Evolutionary conservation across 2,797 vertebrate species (phyloP).

Genomic region (Parauchenoglanis punctatus): DNA sequence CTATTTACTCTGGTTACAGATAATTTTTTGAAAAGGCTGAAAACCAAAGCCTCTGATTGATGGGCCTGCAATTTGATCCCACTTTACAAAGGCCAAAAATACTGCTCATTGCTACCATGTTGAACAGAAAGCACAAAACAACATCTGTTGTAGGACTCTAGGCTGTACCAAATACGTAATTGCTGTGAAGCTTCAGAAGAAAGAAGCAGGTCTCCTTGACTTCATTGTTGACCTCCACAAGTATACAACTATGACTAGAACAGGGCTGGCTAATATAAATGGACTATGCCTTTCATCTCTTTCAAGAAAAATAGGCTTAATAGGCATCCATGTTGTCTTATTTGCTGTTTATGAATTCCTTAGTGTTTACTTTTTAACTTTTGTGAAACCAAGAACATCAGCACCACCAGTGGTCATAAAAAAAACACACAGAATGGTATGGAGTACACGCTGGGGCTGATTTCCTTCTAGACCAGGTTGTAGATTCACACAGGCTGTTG

Average conservation of each 20-base stretch:
- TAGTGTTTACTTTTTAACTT: background rate
- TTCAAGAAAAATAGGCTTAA: background rate
- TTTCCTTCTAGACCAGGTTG: background rate
- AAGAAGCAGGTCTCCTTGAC: background rate
- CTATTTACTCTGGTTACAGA: slow-evolving; percentile 35
- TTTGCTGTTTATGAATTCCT: background rate
- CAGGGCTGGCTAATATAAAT: background rate
- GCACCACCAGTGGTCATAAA: background rate
- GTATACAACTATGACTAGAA: background rate
- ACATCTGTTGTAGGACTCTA: background rate
- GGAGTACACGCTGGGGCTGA: background rate
- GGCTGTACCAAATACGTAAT: background rate
- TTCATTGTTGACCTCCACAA: background rate
- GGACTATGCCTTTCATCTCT: background rate
- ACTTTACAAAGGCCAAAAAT: slow-evolving; percentile 25
- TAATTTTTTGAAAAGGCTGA: slow-evolving; percentile 31
- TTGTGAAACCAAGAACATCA: background rate
- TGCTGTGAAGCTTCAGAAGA: background rate
- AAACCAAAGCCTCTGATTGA: slow-evolving; percentile 22
- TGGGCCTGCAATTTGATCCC: slow-evolving; percentile 30
- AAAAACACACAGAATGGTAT: background rate
- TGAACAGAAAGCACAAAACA: slow-evolving; percentile 4
- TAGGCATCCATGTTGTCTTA: background rate
- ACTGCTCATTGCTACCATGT: background rate
- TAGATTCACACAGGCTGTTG: background rate